phyloP scores from a whole-genome alignment of 2,888 invertebrate genomes.

The Amphipoea oculea region DNA sequence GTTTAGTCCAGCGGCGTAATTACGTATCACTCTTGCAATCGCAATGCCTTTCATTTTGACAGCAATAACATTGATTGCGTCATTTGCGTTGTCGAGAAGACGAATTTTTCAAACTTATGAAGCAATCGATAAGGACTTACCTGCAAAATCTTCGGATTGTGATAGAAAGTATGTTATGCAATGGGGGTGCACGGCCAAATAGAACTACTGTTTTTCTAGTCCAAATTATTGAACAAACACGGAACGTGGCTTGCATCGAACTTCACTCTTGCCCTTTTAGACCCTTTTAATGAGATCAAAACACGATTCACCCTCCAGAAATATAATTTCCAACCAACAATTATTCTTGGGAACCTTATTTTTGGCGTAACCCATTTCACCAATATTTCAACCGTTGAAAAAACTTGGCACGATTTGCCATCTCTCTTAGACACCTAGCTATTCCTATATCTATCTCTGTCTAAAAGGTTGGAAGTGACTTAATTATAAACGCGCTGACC shows the following conservation, averaged over 20 bases:
- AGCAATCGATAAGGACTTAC: too few relatives aligned
- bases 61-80: neutral
- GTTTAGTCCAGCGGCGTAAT: neutral
- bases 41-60: neutral
- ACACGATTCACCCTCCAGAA: neutral
- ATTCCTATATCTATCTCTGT: constrained; percentile 38
- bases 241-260: neutral
- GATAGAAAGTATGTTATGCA: too few relatives aligned
- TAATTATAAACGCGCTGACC: constrained; percentile 68
- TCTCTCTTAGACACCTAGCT: constrained; percentile 19
- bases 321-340: constrained; percentile 9
- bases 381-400: constrained; percentile 43
- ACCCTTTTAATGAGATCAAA: constrained; percentile 1
- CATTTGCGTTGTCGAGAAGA: neutral
- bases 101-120: neutral
- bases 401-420: constrained; percentile 18
- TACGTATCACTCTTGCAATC: neutral
- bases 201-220: too few relatives aligned
- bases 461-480: constrained; percentile 55
- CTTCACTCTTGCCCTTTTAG: neutral
- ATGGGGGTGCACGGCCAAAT: too few relatives aligned
- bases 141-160: too few relatives aligned
- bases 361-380: constrained; percentile 36
- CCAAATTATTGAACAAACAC: neutral
- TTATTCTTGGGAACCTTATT: constrained; percentile 34